Evolutionary conservation across 2,888 invertebrate genomes (phyloP).

Genomic region (Dichetophora obliterata): DNA sequence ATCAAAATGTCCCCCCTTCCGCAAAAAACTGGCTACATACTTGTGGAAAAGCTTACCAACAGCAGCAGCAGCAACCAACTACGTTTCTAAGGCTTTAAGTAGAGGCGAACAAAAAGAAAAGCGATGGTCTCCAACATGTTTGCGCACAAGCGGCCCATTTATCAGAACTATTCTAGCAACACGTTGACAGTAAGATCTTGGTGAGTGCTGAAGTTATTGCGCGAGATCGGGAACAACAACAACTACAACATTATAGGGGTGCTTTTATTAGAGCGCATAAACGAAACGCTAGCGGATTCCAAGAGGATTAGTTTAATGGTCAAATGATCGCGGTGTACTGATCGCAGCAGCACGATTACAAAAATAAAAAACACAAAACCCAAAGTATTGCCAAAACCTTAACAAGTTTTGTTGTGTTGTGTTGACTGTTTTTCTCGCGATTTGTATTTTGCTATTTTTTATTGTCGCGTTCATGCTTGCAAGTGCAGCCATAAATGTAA

Average conservation of each 20-base stretch:
- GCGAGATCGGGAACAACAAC: background rate
- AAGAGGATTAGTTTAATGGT: background rate
- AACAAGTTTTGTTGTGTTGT: too few relatives aligned
- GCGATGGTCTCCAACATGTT: conserved; percentile 3
- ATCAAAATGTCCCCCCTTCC: too few relatives aligned
- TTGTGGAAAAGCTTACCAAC: background rate
- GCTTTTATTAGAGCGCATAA: background rate
- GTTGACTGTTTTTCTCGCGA: too few relatives aligned
- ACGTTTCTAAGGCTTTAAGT: background rate
- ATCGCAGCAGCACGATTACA: background rate
- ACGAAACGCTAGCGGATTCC: background rate
- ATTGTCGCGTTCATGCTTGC: background rate
- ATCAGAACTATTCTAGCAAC: conserved; percentile 1
- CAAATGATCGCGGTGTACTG: background rate
- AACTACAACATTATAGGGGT: background rate
- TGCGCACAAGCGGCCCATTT: conserved; percentile 7
- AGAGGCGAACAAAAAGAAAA: too few relatives aligned
- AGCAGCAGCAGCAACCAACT: too few relatives aligned
- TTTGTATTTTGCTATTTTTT: too few relatives aligned
- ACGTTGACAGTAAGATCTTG: conserved; percentile 27
- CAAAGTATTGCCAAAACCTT: background rate
- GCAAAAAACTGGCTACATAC: too few relatives aligned
- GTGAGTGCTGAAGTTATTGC: conserved; percentile 24
- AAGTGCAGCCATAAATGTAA: conserved; percentile 26
- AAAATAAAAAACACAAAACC: background rate